These are phyloP conservation scores for Sakesphorus luctuosus DNA, from an alignment of 2,113 vertebrate species.

Conservation along the genomic window DNA sequence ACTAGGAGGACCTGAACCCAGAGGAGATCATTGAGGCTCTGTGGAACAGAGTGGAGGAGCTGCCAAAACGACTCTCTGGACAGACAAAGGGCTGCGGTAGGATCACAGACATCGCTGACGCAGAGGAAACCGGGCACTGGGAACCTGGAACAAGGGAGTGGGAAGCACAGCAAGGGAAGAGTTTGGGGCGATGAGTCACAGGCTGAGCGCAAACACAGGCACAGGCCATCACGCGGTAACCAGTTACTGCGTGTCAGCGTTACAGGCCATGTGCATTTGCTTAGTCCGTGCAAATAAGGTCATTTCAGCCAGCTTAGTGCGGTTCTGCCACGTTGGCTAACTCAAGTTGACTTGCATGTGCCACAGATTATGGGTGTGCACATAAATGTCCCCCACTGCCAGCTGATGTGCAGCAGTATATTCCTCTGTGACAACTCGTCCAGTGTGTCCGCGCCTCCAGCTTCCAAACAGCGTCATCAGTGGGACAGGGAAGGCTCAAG, in stretches of 20 bases:
- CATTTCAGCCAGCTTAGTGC: conserved; percentile 33
- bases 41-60: neutral
- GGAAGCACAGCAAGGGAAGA: conserved; percentile 19
- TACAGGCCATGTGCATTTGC: conserved; percentile 43
- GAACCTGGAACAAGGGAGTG: conserved; percentile 36
- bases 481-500: neutral
- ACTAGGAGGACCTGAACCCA: neutral
- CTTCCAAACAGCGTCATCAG: neutral
- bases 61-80: neutral
- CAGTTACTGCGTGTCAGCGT: neutral
- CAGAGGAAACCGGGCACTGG: conserved; percentile 11
- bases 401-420: neutral
- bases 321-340: neutral
- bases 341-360: neutral
- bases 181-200: conserved; percentile 47
- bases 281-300: conserved; percentile 43
- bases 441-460: neutral
- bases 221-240: neutral
- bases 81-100: neutral
- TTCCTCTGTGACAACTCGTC: neutral
- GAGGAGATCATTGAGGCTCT: neutral
- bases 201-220: neutral
- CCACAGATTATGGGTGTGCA: conserved; percentile 33
- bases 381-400: neutral
- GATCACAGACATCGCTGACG: neutral